Conservation (phyloP, 37 sponge, comb jelly and placozoan genomes). For the Cladorhizidae sp. region DNA sequence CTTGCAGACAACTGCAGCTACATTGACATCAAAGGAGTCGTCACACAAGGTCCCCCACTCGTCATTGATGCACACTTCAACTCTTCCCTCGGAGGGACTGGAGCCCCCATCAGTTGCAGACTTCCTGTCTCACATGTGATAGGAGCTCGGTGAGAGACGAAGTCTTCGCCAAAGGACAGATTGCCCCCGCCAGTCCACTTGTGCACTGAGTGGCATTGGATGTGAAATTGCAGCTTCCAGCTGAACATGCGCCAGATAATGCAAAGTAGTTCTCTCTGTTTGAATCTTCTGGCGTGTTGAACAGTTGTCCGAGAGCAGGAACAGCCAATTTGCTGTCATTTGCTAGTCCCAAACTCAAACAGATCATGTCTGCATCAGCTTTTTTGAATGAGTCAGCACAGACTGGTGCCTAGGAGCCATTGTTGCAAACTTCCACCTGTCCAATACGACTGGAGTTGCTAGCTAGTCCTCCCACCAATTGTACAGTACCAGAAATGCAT, state of each 20-base stretch:
- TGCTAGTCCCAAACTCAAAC: not conserved
- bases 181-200: not conserved
- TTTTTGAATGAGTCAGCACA: constrained; percentile 22
- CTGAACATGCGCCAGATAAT: not conserved
- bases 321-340: not conserved
- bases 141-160: not conserved
- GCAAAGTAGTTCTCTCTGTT: not conserved
- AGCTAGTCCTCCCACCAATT: constrained; percentile 3
- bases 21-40: constrained; percentile 30
- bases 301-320: not conserved
- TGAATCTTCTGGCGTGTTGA: not conserved
- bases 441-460: not conserved
- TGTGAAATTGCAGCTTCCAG: not conserved
- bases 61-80: constrained; percentile 37
- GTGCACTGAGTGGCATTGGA: not conserved
- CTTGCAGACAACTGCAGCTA: constrained; percentile 8
- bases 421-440: constrained; percentile 28
- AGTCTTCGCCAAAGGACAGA: constrained; percentile 7
- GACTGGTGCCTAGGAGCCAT: constrained; percentile 31
- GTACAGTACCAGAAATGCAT: not conserved
- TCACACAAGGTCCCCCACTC: constrained; percentile 50
- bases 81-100: not conserved
- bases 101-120: constrained; percentile 6
- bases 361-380: constrained; percentile 1
- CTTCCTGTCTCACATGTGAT: constrained; percentile 5